phyloP scores from a whole-genome alignment of 1,140 invertebrate genomes.

The Patella vulgata region DNA sequence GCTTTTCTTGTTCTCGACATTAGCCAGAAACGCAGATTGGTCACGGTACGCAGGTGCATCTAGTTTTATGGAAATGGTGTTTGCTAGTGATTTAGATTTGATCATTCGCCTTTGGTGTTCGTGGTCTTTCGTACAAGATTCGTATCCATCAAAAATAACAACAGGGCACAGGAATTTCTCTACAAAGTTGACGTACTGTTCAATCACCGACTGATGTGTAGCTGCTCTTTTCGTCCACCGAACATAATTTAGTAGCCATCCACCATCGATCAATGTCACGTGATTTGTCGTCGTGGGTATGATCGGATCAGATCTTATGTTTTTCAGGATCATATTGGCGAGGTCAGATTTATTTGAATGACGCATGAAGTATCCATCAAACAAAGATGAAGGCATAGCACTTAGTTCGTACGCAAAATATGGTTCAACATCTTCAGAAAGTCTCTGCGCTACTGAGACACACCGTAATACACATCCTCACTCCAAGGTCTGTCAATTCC shows the following conservation, averaged over 20 bases:
- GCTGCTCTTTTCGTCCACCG: constrained; percentile 7
- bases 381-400: constrained; percentile 21
- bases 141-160: too few species aligned
- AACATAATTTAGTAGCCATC: constrained; percentile 17
- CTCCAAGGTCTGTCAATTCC: too few species aligned
- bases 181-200: neutral
- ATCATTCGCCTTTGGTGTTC: too few species aligned
- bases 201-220: neutral
- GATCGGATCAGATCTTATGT: neutral
- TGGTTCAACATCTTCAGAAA: too few species aligned
- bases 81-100: too few species aligned
- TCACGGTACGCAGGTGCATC: too few species aligned
- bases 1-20: too few species aligned
- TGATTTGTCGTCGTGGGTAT: neutral
- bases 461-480: too few species aligned
- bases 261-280: constrained; percentile 12
- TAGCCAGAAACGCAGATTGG: too few species aligned
- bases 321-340: constrained; percentile 11
- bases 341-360: constrained; percentile 6
- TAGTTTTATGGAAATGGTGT: too few species aligned
- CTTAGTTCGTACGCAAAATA: constrained; percentile 6
- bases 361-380: constrained; percentile 17
- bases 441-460: too few species aligned
- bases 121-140: too few species aligned
- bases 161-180: neutral